A percentile compares a stretch with the other conserved stretches of the same genome.
phyloP scores from a whole-genome alignment of 2,888 invertebrate genomes.

The Dasysyrphus albostriatus region DNA sequence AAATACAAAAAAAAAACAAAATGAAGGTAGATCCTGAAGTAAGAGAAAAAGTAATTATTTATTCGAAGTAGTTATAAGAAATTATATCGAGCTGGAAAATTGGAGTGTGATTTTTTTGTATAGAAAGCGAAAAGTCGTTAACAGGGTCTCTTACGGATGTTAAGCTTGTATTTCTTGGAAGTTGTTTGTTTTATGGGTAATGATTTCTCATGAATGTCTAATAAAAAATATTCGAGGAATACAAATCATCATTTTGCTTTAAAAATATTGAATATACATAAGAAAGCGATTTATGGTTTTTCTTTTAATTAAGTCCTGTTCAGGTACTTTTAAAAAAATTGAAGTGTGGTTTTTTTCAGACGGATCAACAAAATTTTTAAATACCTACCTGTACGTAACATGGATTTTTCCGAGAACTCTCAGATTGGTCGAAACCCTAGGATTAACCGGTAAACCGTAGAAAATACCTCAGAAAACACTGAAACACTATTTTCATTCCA shows the following conservation, averaged over 20 bases:
- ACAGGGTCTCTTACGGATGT: not conserved
- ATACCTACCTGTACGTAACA: no score
- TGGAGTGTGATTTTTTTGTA: not conserved
- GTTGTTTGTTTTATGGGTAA: conserved; percentile 10
- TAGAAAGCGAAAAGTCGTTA: not conserved
- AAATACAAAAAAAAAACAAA: not conserved
- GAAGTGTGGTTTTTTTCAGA: no score
- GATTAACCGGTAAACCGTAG: no score
- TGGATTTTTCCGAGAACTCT: no score
- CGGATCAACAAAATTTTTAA: no score
- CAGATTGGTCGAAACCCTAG: no score
- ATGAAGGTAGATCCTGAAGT: conserved; percentile 8
- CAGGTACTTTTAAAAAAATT: no score
- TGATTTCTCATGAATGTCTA: not conserved
- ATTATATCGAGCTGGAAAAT: conserved; percentile 3
- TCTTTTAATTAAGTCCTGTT: not conserved
- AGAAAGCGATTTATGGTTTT: not conserved
- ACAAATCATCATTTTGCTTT: not conserved
- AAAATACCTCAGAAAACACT: no score
- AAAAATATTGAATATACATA: not conserved
- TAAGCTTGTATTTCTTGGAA: conserved; percentile 1
- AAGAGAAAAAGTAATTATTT: conserved; percentile 32
- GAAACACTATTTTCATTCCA: no score
- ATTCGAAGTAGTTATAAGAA: conserved; percentile 22
- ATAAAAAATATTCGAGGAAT: not conserved